Base-by-base conservation (phyloP, 30 jellyfish, hydroid and myxozoan species). In the Aurelia aurita complex sp. Pacific region DNA sequence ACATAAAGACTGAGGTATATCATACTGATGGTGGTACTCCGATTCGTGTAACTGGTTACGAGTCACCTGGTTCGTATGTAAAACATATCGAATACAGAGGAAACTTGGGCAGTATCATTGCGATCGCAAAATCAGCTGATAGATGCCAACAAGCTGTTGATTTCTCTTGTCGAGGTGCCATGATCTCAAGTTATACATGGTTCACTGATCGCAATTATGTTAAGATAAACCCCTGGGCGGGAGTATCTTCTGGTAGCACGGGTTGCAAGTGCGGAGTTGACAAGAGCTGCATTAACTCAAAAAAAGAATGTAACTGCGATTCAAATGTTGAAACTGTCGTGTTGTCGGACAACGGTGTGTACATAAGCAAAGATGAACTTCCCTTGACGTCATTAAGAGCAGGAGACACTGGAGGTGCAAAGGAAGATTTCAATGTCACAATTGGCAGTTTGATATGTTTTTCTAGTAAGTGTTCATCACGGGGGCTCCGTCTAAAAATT, bases 371-470 rank as follows among this genome's bases (percentile, higher is more conserved):
- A 46, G 18, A 38, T 1, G 66, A 43, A 6, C 77, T 77, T 57
- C 87, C 87, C 1, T 38, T 77, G 15, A 18, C 78, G 4, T 9
- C 75, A 11, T 35, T 61, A 2, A 59, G 65, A 32, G 87, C 51
- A 6, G 87, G 87, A 5, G 87, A 77, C 42, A 77, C 87, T 17
- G 87, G 87, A 11, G 50, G 29, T n/a, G 15, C 77, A 2, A 2
- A 5, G 4, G 87, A 77, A 33, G 0, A 75, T 15, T 34, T 75
- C 62, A 29, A 6, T 59, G 40, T 77, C 9, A 46, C 23, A 42
- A 14, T 77, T 38, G 87, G 77, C 54, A 63, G 34, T 65, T 64
- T 77, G 61, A 53, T 5, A 13, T 77, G 87, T 65, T 10, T 5
- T 64, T 60, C 77, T 23, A 60, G 87, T 77, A 61, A 77, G 77